Conservation (phyloP, 2,113 vertebrate genomes). For the Terrapene triunguis region DNA sequence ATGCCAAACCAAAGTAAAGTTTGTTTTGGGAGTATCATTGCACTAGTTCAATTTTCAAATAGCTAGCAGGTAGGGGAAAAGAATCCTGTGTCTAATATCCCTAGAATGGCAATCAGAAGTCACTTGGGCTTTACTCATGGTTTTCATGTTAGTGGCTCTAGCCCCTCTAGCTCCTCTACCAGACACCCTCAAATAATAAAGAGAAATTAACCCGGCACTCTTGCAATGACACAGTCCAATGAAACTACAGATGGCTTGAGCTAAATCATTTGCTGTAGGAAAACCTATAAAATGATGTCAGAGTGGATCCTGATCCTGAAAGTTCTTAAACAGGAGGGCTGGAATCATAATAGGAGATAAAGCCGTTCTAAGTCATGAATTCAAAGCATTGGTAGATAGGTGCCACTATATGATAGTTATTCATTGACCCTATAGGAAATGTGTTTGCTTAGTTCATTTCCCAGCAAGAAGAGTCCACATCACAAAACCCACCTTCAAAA, state of each 20-base stretch:
- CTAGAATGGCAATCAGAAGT: slow-evolving; percentile 19
- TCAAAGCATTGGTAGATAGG: background rate
- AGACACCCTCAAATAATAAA: background rate
- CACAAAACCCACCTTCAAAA: background rate
- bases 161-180: background rate
- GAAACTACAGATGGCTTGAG: background rate
- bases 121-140: slow-evolving; percentile 3
- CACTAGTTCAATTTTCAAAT: slow-evolving; percentile 75
- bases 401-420: background rate
- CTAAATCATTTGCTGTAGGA: background rate
- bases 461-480: background rate
- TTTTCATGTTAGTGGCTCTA: background rate
- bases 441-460: background rate
- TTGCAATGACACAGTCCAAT: background rate
- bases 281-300: background rate
- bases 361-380: background rate
- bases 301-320: background rate
- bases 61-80: slow-evolving; percentile 64
- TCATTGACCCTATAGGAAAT: background rate
- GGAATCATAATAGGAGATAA: background rate
- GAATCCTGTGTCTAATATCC: background rate
- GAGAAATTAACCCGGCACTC: background rate
- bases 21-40: slow-evolving; percentile 76
- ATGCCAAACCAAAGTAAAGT: slow-evolving; percentile 78
- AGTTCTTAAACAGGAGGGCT: background rate